Evolutionary conservation across 2,797 vertebrate species (phyloP).

Genomic region (Emydoidea blandingii): DNA sequence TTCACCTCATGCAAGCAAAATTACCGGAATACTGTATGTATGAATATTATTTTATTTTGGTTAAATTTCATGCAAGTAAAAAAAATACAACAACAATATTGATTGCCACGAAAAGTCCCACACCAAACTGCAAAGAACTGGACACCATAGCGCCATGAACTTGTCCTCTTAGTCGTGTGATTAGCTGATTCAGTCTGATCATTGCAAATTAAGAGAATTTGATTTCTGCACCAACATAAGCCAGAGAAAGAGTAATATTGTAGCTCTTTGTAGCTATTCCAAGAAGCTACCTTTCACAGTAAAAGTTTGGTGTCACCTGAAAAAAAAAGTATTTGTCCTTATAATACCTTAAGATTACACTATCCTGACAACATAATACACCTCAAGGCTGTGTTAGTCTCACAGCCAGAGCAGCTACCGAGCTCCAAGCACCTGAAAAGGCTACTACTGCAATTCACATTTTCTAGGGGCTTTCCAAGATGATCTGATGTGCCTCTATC

Average conservation of each 20-base stretch:
- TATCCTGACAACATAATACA: neutral
- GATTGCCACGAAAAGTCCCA: neutral
- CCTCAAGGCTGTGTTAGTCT: fast-evolving
- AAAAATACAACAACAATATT: too few species aligned
- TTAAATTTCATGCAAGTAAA: neutral
- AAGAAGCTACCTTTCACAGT: neutral
- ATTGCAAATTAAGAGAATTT: neutral
- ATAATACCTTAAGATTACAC: neutral
- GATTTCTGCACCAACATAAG: fast-evolving
- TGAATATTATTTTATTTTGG: neutral
- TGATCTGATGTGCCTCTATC: neutral
- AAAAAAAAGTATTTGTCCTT: neutral
- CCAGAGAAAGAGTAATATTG: neutral
- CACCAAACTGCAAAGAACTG: neutral
- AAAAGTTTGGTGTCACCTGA: neutral
- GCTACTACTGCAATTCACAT: fast-evolving
- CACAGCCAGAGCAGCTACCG: neutral
- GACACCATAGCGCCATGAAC: neutral
- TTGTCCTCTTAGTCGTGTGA: neutral
- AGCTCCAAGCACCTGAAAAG: neutral
- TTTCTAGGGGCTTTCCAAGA: neutral
- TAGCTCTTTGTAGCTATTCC: neutral
- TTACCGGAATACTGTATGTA: neutral
- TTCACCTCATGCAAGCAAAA: neutral
- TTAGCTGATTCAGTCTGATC: neutral